phyloP scores from a whole-genome alignment of 2,113 vertebrate genomes.

The Marcusenius ussheri region DNA sequence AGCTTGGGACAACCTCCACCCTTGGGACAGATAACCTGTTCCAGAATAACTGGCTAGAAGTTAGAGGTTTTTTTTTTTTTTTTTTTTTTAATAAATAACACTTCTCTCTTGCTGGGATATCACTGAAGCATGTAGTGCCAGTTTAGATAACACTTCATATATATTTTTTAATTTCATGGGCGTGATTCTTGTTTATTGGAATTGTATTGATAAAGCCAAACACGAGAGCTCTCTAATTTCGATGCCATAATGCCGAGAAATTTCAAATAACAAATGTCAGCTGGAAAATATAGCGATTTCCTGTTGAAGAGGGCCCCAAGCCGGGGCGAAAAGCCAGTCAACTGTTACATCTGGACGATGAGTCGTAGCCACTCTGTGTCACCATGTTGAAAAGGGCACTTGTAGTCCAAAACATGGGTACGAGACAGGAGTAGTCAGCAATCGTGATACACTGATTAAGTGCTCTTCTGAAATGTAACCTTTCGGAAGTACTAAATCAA shows the following conservation, averaged over 20 bases:
- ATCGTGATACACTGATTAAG: constrained; percentile 19
- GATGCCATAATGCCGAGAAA: background rate
- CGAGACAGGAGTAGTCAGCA: background rate
- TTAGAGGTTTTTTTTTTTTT: background rate
- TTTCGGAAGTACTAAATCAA: constrained; percentile 22
- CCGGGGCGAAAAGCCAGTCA: background rate
- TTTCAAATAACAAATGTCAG: background rate
- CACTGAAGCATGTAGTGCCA: background rate
- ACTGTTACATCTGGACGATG: background rate
- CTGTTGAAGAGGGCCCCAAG: background rate
- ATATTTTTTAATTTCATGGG: background rate
- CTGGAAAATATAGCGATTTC: background rate
- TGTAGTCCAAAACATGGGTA: background rate
- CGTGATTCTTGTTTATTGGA: background rate
- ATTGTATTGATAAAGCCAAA: background rate
- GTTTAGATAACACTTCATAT: background rate
- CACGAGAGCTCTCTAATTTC: background rate
- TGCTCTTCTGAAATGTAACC: constrained; percentile 14
- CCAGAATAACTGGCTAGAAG: background rate
- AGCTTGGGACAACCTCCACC: background rate
- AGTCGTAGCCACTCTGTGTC: background rate
- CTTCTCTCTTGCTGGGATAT: background rate
- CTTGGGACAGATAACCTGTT: background rate
- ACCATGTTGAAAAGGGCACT: background rate
- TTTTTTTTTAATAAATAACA: background rate